Percentiles rank a stretch among this genome's conserved stretches.
Conservation (phyloP, 2,797 vertebrate species). For the Anas acuta region DNA sequence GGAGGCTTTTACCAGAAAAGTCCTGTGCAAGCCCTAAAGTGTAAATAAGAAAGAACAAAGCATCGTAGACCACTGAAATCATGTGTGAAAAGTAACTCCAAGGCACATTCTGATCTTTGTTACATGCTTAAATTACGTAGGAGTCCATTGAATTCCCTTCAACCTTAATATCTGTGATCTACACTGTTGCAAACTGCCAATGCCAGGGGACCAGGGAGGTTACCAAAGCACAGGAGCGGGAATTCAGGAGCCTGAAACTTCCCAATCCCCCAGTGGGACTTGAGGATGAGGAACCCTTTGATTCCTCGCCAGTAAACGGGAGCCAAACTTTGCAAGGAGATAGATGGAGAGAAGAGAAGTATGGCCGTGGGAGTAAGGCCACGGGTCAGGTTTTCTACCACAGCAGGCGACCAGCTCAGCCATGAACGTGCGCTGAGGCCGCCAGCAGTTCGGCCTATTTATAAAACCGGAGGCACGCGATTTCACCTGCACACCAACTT, state of each 20-base stretch:
- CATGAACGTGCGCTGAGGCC: background rate
- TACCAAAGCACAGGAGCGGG: background rate
- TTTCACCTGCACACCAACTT: conserved; percentile 46
- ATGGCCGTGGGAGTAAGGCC: too few species aligned
- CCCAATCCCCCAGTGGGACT: rapidly evolving
- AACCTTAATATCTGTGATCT: background rate
- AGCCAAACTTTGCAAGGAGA: background rate
- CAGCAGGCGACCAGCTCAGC: background rate
- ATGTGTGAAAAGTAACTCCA: background rate
- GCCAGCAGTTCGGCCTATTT: background rate
- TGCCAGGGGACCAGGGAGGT: background rate
- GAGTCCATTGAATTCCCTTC: background rate
- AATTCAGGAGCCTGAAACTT: background rate
- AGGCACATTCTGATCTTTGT: background rate
- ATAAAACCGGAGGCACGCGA: background rate
- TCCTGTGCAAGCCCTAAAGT: background rate
- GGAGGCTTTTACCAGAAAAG: background rate
- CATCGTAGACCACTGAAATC: background rate
- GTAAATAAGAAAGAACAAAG: background rate
- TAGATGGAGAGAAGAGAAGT: background rate
- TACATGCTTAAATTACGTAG: background rate
- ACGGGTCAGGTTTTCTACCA: background rate
- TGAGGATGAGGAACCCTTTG: background rate
- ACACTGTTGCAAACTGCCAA: background rate
- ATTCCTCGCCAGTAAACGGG: background rate